Percentiles rank a stretch among this genome's conserved stretches.
Conservation (phyloP, 2,888 invertebrate genomes). For the Heterodera filipjevi region DNA sequence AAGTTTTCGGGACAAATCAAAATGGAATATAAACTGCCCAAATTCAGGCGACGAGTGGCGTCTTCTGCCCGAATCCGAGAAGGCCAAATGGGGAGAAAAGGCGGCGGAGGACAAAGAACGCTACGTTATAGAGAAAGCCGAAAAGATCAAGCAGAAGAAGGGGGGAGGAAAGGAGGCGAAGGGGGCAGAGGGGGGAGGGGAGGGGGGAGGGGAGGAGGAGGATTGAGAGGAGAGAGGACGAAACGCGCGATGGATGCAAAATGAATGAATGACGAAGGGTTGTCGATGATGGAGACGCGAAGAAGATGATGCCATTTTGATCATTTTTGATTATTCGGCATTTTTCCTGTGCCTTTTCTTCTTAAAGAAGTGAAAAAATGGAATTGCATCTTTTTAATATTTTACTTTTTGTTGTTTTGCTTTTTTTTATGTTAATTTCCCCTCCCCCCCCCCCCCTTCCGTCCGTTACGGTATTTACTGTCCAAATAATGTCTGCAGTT, state of each 20-base stretch:
- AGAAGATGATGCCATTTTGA: not conserved
- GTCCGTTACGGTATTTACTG: not conserved
- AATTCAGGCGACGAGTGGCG: not conserved
- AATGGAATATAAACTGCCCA: too few relatives aligned
- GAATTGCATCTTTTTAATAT: too few relatives aligned
- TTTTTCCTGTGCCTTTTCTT: not conserved
- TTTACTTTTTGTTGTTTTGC: too few relatives aligned
- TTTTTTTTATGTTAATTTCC: not conserved
- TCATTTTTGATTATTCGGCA: not conserved
- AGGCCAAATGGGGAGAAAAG: not conserved
- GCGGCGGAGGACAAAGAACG: not conserved
- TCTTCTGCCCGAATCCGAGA: not conserved
- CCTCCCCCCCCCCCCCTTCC: not conserved
- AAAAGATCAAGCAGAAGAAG: not conserved
- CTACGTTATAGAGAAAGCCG: not conserved
- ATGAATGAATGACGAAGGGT: too few relatives aligned
- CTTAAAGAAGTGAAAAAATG: not conserved
- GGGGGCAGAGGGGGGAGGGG: not conserved
- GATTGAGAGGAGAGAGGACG: too few relatives aligned
- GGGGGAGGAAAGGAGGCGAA: not conserved
- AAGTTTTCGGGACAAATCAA: too few relatives aligned
- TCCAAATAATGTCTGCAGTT: not conserved
- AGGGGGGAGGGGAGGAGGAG: not conserved
- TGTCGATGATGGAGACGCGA: too few relatives aligned
- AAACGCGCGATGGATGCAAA: too few relatives aligned